Percentiles rank a stretch among this genome's conserved stretches.
These are phyloP conservation scores for Cacatua alba DNA, from an alignment of 2,113 vertebrate genomes.

Conservation along the genomic window DNA sequence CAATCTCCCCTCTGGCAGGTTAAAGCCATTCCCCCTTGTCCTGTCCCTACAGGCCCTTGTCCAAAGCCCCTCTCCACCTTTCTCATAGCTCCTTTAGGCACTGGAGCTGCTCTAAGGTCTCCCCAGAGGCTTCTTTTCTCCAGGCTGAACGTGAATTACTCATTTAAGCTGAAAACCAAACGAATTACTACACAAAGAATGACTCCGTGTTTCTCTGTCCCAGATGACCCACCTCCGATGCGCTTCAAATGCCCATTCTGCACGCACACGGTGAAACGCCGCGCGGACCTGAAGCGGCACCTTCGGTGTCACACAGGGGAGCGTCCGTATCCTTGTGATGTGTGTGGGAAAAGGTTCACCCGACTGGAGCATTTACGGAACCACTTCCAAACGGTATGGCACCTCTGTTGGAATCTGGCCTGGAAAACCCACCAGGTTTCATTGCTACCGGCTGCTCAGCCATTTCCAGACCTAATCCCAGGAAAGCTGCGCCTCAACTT, in stretches of 20 bases:
- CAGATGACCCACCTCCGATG: constrained; percentile 87
- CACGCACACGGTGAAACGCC: constrained; percentile 93
- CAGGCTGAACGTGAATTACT: not conserved
- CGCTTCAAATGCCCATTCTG: constrained; percentile 95
- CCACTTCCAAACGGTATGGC: constrained; percentile 92
- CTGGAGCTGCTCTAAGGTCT: not conserved
- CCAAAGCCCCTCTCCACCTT: not conserved
- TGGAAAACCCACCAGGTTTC: not conserved
- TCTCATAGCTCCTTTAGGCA: not conserved
- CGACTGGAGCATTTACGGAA: constrained; percentile 93
- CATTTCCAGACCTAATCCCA: not conserved
- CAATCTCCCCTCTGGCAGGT: not conserved
- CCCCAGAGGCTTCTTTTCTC: not conserved
- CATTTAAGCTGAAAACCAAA: not conserved
- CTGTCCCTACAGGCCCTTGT: not conserved
- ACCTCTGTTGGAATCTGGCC: not conserved
- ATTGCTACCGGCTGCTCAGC: not conserved
- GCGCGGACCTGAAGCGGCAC: constrained; percentile 93
- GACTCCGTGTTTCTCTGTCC: not conserved
- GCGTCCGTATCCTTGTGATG: constrained; percentile 92
- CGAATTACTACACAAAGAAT: not conserved
- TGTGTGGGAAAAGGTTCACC: constrained; percentile 93
- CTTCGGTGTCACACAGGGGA: constrained; percentile 96
- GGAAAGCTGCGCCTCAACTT: not conserved
- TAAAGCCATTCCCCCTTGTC: not conserved